Evolutionary conservation across 1,140 invertebrate species (phyloP), one percentile per base, ranked within the genome.

Genomic region (Drosophila aff.): DNA sequence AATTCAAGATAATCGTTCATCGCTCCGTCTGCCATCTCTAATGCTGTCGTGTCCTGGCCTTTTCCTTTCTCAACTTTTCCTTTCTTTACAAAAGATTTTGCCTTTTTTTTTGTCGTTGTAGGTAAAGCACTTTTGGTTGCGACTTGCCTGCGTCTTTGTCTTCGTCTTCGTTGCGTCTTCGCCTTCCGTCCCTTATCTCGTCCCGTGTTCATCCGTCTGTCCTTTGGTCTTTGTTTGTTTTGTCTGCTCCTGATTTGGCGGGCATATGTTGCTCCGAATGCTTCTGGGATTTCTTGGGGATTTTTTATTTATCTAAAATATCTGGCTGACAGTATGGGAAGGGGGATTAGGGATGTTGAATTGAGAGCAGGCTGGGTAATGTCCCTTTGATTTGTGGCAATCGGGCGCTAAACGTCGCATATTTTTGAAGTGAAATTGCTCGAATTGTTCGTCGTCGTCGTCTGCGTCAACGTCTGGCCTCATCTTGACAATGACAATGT

Each of bases 311-410:
- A 86, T 86, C 82, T 86, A 79, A 82, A 86, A 82, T 55, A 53
- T 55, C 58, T 63, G 11, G 16, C 21, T 41, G 68, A 4, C 53
- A 26, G 52, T 15, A 18, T 55, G 52, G 18, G 26, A 18, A 38
- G n/a, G 28, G 36, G 23, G 40, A 18, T 18, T 44, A 41, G 43
- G 79, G 74, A 55, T 26, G 53, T 21, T 23, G 26, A 40, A 41
- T 31, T 49, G 69, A 44, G 60, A 57, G 46, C 63, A 43, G 61
- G 72, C 73, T 77, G 63, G 63, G 49, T 77, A 87, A 87, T 89
- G 84, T 84, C 81, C 77, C 84, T 87, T 89, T 87, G 84, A 89
- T 87, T 87, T 87, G 80, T 87, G 81, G 81, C 84, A 87, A 89
- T 89, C 84, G 84, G 68, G 84, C 81, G 74, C 84, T 89, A 89